phyloP scores from a whole-genome alignment of 2,888 invertebrate genomes.

The Drosophila lutescens region DNA sequence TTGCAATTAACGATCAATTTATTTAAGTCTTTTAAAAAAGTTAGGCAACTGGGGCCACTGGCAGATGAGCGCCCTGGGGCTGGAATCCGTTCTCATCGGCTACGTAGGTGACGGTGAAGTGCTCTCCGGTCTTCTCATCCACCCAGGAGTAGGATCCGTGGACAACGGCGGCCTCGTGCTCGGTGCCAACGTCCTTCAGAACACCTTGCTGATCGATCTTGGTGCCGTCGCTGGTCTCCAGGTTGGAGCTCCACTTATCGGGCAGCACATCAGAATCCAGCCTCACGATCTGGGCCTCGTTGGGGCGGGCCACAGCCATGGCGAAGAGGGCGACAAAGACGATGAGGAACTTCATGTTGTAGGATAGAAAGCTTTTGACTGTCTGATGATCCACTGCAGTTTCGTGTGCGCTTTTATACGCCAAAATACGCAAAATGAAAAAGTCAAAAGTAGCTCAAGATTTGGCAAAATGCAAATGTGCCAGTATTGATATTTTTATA shows the following conservation, averaged over 20 bases:
- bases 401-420: constrained; percentile 39
- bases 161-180: constrained; percentile 85
- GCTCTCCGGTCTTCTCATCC: constrained; percentile 85
- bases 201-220: constrained; percentile 81
- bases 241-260: constrained; percentile 85
- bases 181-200: constrained; percentile 85
- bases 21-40: constrained; percentile 11
- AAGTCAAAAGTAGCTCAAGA: constrained; percentile 45
- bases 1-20: constrained; percentile 9
- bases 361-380: constrained; percentile 29
- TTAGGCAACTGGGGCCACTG: constrained; percentile 74
- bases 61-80: constrained; percentile 85
- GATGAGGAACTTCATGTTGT: constrained; percentile 73
- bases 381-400: constrained; percentile 43
- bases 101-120: constrained; percentile 82
- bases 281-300: constrained; percentile 27
- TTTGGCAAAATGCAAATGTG: constrained; percentile 21
- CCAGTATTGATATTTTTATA: neutral
- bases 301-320: constrained; percentile 65
- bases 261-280: constrained; percentile 79
- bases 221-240: constrained; percentile 85
- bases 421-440: constrained; percentile 7
- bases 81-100: constrained; percentile 84
- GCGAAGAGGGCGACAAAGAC: constrained; percentile 75
- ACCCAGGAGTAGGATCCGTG: constrained; percentile 85